Evolutionary conservation across 2,888 invertebrate species (phyloP), one percentile per base, ranked within the genome.

Genomic region (Melangyna quadrimaculata): DNA sequence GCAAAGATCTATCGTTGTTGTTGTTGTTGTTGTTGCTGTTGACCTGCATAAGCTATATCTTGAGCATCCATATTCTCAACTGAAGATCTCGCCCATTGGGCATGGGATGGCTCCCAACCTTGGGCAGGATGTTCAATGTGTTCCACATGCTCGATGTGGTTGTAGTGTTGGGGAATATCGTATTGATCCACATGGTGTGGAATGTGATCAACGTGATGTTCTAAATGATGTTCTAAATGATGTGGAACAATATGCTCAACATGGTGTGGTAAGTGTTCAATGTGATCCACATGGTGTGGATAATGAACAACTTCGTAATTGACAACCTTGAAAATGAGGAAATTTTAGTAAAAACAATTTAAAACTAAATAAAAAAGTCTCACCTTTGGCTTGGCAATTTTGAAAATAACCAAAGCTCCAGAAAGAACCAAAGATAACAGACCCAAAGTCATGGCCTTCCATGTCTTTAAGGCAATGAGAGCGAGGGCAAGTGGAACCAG

Each of bases 231-330:
- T 90, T 90, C 87, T 19, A 89, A 81, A 93, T 94, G 94, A 92
- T 92, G 91, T 22, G 90, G 89, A 80, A 89, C 89, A 78, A 90
- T 88, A 75, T 91, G 90, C 19, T 90, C 91, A 32, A 90, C 89
- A 80, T 90, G 92, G 78, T 90, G 91, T 2, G 90, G 91, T 19
- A 91, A 3, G 24, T 79, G 75, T 22, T 84, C 83, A 78, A 90
- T 89, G 70, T 91, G 91, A 17, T 91, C 91, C 0, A 90, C 89
- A 86, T 91, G 91, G 75, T 89, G 83, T 37, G 96, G 96, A 90
- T 96, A 96, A 91, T 97, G 97, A 88, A 97, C 95, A 63, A 97
- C 96, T 93, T 97, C 97, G 90, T 97, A 97, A 92, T 96, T 97
- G 87, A 96, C 95, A 89, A 96, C 93, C 93, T 93, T 69, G n/a